Evolutionary conservation across 53 echinoderm and acorn worm species (phyloP).

Genomic region (Echinometra lucunter): DNA sequence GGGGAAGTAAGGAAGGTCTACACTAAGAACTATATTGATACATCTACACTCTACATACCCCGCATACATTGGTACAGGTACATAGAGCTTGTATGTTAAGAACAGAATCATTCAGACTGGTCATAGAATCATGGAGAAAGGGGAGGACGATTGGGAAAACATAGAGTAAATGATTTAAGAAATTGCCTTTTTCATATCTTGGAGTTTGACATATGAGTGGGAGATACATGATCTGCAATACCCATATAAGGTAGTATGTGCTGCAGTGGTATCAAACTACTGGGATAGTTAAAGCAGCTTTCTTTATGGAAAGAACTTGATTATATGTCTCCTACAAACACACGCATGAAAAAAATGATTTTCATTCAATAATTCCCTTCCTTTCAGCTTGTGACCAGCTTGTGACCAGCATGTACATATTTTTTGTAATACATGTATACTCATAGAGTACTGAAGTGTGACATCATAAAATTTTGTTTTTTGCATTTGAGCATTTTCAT

Average conservation of each 20-base stretch:
- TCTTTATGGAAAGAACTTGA: not conserved
- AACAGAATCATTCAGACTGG: not conserved
- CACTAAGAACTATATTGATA: constrained; percentile 27
- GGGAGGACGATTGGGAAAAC: not conserved
- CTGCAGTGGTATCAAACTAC: not conserved
- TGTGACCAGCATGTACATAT: too few relatives aligned
- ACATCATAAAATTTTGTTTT: too few relatives aligned
- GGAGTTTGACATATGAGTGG: not conserved
- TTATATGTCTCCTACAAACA: too few relatives aligned
- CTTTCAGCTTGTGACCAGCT: too few relatives aligned
- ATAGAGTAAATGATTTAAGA: not conserved
- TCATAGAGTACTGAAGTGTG: too few relatives aligned
- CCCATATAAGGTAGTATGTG: constrained; percentile 4
- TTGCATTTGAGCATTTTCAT: too few relatives aligned
- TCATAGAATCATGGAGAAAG: not conserved
- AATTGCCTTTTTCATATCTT: not conserved
- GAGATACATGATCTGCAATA: not conserved
- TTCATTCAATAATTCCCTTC: too few relatives aligned
- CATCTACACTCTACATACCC: constrained; percentile 32
- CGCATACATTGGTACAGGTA: too few relatives aligned
- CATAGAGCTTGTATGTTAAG: not conserved
- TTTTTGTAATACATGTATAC: too few relatives aligned
- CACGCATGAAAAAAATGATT: too few relatives aligned
- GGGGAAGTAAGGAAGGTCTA: not conserved
- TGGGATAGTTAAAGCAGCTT: not conserved